Evolutionary conservation across 2,888 invertebrate genomes (phyloP), one percentile per base, ranked within the genome.

Genomic region (Phytoseiulus persimilis): DNA sequence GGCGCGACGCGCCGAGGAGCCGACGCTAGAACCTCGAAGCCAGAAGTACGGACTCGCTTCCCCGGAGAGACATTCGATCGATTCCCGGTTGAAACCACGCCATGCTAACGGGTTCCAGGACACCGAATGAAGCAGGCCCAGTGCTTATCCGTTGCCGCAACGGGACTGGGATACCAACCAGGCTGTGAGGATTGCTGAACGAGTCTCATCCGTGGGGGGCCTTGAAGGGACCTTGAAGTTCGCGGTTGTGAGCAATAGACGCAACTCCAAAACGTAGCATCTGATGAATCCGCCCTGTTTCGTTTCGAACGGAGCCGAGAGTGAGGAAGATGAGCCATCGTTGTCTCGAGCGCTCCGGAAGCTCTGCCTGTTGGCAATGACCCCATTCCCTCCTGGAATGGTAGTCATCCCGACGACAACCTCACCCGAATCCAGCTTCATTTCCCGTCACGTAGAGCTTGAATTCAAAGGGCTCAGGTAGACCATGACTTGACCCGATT

Each of bases 201-300:
- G 32, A 32, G 32, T 87, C 87, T 33, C 87, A 87, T 45, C 87
- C 87, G 87, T 45, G 87, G 87, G n/a, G 33, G 87, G 45, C 87
- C 45, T 33, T 45, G 87, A 87, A 87, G 87, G 87, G 87, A 87
- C 87, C 87, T 87, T 87, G 87, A 87, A 87, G 32, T 33, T 87
- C 45, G 33, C 32, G 87, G 87, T 87, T 87, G 87, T 87, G 87
- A 87, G 87, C 87, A n/a, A 32, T 87, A 87, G 87, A 33, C 33
- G n/a, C 45, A 14, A 33, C 32, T 87, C 31, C 11, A 33, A 6
- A 28, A 65, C 18, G 23, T 65, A 65, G 65, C 65, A 65, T 3
- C 65, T 6, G 11, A 23, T 65, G 65, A 65, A 65, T 65, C 65
- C 65, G 5, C 18, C 9, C 65, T 28, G 65, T 23, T 65, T 28